Evolutionary conservation across 1,140 invertebrate genomes (phyloP).

Genomic region (Drosophila sucinea): DNA sequence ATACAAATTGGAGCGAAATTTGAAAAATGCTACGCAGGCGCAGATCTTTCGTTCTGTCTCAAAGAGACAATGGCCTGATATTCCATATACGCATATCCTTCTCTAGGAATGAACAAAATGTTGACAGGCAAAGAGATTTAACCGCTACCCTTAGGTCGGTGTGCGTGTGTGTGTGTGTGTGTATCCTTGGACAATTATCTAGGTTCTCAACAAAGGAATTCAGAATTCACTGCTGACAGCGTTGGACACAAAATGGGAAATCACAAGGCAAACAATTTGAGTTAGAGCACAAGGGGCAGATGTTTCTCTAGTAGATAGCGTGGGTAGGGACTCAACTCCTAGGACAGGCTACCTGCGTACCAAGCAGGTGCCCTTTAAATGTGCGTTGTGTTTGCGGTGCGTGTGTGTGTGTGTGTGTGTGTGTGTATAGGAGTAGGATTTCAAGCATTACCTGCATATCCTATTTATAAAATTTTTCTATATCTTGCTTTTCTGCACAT

Average conservation of each 20-base stretch:
- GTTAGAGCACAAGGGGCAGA: conserved; percentile 47
- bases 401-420: conserved; percentile 8
- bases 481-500: conserved; percentile 54
- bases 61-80: conserved; percentile 25
- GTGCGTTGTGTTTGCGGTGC: conserved; percentile 2
- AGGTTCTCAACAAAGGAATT: conserved; percentile 65
- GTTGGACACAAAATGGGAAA: conserved; percentile 64
- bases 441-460: conserved; percentile 66
- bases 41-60: conserved; percentile 41
- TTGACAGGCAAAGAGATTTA: conserved; percentile 54
- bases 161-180: conserved; percentile 24
- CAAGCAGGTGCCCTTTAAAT: conserved; percentile 53
- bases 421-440: conserved; percentile 23
- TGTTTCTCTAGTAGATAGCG: conserved; percentile 62
- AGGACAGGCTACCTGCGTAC: conserved; percentile 58
- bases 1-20: conserved; percentile 62
- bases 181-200: conserved; percentile 52
- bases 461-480: conserved; percentile 67
- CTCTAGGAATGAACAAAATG: conserved; percentile 45
- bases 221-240: conserved; percentile 42
- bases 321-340: conserved; percentile 23
- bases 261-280: conserved; percentile 50
- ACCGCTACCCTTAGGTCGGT: conserved; percentile 14
- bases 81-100: conserved; percentile 60
- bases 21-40: conserved; percentile 68